phyloP scores from a whole-genome alignment of 1,140 invertebrate species.

The Drosophila ananassae region DNA sequence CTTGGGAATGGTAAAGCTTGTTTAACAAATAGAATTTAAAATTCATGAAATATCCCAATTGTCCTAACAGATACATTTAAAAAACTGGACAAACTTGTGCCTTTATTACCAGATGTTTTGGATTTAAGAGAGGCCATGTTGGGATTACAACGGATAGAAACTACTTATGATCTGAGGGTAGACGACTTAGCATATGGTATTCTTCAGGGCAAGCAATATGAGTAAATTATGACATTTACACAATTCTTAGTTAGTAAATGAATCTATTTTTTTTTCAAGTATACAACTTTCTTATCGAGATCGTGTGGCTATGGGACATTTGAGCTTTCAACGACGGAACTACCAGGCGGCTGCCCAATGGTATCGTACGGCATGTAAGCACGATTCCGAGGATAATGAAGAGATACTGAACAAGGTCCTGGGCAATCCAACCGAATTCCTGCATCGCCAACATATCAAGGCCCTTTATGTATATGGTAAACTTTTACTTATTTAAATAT shows the following conservation, averaged over 20 bases:
- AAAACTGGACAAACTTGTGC: slow-evolving; percentile 3
- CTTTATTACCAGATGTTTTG: slow-evolving; percentile 1
- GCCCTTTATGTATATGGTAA: slow-evolving; percentile 8
- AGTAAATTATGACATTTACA: slow-evolving; percentile 1
- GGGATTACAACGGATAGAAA: slow-evolving; percentile 25
- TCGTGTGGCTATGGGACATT: slow-evolving; percentile 31
- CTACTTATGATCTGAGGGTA: background rate
- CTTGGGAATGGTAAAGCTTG: background rate
- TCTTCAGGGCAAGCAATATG: slow-evolving; percentile 12
- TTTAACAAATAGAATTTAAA: background rate
- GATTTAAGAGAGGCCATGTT: slow-evolving; percentile 10
- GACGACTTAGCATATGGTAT: slow-evolving; percentile 24
- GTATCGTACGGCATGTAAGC: slow-evolving; percentile 37
- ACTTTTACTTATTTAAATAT: too few species aligned
- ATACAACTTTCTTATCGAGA: slow-evolving; percentile 29
- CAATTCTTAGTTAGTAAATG: background rate
- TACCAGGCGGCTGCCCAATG: slow-evolving; percentile 39
- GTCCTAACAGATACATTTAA: background rate
- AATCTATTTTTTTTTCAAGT: background rate
- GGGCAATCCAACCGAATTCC: slow-evolving; percentile 1
- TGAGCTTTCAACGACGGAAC: slow-evolving; percentile 23
- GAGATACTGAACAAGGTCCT: slow-evolving; percentile 9
- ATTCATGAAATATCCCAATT: too few species aligned
- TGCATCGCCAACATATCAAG: slow-evolving; percentile 14
- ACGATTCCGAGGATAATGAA: background rate